These are phyloP conservation scores for Hetaerina titia DNA, from an alignment of 2,888 invertebrate species.

Conservation along the genomic window DNA sequence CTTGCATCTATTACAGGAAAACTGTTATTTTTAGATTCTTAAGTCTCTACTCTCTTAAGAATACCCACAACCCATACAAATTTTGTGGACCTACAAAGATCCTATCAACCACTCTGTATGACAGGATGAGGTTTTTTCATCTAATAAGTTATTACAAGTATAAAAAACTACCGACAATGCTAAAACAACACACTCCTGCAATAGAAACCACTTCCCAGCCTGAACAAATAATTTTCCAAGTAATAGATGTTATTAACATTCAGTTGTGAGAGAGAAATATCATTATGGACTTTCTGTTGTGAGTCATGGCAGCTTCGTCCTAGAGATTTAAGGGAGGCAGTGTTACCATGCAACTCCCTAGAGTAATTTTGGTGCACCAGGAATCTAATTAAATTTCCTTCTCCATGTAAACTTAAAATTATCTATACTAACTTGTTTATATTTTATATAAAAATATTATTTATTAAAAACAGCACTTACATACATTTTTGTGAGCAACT, in stretches of 20 bases:
- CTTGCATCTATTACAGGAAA: too few species aligned
- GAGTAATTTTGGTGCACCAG: neutral
- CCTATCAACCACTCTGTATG: neutral
- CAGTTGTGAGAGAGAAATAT: too few species aligned
- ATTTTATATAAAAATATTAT: neutral
- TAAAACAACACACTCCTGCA: neutral
- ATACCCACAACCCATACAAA: neutral
- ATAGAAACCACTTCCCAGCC: neutral
- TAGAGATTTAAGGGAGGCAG: neutral
- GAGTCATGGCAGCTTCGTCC: neutral
- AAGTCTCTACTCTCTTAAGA: too few species aligned
- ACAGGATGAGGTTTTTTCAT: too few species aligned
- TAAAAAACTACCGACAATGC: too few species aligned
- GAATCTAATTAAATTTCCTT: neutral
- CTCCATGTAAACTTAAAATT: neutral
- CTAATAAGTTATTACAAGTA: too few species aligned
- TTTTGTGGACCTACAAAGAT: neutral
- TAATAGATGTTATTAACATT: too few species aligned
- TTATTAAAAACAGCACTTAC: conserved; percentile 12
- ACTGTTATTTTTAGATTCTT: too few species aligned
- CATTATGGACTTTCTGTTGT: too few species aligned
- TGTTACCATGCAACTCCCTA: neutral
- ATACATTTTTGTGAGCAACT: neutral
- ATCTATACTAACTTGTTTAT: neutral
- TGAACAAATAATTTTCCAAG: neutral